phyloP scores from a whole-genome alignment of 2,113 vertebrate genomes.

The Chloropsis hardwickii region DNA sequence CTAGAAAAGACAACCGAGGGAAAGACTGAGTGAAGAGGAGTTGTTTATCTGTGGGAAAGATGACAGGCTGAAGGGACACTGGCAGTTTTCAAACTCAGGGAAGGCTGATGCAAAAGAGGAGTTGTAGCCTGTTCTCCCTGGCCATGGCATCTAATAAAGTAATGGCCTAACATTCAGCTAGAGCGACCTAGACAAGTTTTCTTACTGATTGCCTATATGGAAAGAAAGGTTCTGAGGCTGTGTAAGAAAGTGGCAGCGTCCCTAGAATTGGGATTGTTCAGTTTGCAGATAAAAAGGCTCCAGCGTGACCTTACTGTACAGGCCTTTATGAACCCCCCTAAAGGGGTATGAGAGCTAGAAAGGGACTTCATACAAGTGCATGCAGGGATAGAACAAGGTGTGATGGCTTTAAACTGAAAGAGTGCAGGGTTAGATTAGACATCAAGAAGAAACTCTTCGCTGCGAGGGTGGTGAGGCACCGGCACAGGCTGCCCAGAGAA shows the following conservation, averaged over 20 bases:
- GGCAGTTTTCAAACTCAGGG: background rate
- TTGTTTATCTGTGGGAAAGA: background rate
- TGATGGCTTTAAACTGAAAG: background rate
- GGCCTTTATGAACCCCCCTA: too few relatives aligned
- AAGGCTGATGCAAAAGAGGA: background rate
- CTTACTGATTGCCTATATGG: too few relatives aligned
- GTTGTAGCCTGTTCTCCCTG: background rate
- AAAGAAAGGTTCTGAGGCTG: too few relatives aligned
- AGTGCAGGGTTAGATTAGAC: background rate
- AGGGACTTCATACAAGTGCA: too few relatives aligned
- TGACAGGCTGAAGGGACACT: background rate
- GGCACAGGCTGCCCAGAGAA: background rate
- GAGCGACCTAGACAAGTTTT: background rate
- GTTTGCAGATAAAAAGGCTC: background rate
- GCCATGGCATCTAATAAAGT: rapidly evolving
- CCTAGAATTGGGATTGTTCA: background rate
- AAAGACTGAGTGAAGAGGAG: background rate
- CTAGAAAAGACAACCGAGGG: background rate
- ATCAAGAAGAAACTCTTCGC: background rate
- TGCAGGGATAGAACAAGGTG: background rate
- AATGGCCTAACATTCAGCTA: background rate
- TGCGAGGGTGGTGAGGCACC: background rate
- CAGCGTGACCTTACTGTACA: background rate
- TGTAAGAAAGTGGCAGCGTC: rapidly evolving
- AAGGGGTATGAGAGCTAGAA: background rate